Conservation (phyloP, 2,797 vertebrate species). For the Phrynocephalus forsythii region DNA sequence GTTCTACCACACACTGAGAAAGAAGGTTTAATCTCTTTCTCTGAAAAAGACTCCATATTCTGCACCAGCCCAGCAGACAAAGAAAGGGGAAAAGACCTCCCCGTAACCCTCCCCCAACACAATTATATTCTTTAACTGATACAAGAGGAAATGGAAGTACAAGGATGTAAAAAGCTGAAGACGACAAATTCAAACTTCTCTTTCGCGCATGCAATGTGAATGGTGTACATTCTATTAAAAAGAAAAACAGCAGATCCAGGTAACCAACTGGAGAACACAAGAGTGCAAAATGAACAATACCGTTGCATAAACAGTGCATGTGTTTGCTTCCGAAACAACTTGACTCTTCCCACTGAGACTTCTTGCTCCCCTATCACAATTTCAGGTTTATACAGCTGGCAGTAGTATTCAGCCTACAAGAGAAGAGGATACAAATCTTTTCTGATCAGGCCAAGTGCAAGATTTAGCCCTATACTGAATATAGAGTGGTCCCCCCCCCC, state of each 20-base stretch:
- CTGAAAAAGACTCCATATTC: not conserved
- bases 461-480: not conserved
- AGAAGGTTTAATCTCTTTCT: not conserved
- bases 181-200: not conserved
- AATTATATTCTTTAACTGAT: not conserved
- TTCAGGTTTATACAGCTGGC: slow-evolving; percentile 91
- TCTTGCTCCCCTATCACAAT: slow-evolving; percentile 86
- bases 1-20: not conserved
- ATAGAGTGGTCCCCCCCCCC: not conserved
- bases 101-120: not conserved
- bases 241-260: not conserved
- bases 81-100: not conserved
- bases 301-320: slow-evolving; percentile 80
- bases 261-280: not conserved
- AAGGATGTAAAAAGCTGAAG: not conserved
- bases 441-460: not conserved
- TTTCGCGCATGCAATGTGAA: not conserved
- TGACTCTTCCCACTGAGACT: slow-evolving; percentile 86
- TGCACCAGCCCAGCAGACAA: not conserved
- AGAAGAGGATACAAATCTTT: not conserved
- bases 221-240: too few species aligned
- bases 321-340: slow-evolving; percentile 83
- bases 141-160: not conserved
- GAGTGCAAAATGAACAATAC: slow-evolving; percentile 71
- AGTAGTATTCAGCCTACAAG: slow-evolving; percentile 89